Percentiles rank a stretch among this genome's conserved stretches.
Conservation (phyloP, 2,113 vertebrate species). For the Nothoprocta perdicaria region DNA sequence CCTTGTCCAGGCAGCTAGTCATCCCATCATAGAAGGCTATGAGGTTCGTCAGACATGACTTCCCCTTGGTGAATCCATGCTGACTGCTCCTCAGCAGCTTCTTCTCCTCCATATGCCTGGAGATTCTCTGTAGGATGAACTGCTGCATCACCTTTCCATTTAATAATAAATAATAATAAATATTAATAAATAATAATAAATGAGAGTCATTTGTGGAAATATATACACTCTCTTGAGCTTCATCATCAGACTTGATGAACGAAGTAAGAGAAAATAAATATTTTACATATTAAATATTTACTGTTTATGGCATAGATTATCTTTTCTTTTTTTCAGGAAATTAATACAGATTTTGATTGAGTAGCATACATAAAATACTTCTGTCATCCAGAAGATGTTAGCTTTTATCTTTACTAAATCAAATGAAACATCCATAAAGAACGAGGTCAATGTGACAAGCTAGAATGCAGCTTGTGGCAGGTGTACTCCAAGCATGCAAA, state of each 20-base stretch:
- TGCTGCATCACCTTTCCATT: too few relatives aligned
- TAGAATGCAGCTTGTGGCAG: too few relatives aligned
- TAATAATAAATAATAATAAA: too few relatives aligned
- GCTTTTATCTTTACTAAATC: neutral
- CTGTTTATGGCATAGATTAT: neutral
- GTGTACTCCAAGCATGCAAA: too few relatives aligned
- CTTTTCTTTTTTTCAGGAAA: neutral
- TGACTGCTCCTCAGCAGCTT: too few relatives aligned
- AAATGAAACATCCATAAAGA: neutral
- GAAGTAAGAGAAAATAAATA: neutral
- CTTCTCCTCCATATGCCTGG: too few relatives aligned
- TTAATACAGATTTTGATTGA: neutral
- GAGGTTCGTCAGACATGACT: too few relatives aligned
- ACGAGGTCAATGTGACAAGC: neutral
- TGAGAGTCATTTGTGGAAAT: neutral
- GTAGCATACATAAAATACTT: neutral
- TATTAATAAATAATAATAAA: neutral
- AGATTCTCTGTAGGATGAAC: too few relatives aligned
- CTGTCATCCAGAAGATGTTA: neutral
- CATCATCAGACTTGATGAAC: neutral
- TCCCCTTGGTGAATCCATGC: too few relatives aligned
- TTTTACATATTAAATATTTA: neutral
- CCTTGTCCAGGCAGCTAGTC: too few relatives aligned
- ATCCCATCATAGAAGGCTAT: too few relatives aligned
- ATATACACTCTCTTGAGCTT: neutral